These are phyloP conservation scores for Tipula unca DNA, from an alignment of 2,888 invertebrate genomes.

Conservation along the genomic window DNA sequence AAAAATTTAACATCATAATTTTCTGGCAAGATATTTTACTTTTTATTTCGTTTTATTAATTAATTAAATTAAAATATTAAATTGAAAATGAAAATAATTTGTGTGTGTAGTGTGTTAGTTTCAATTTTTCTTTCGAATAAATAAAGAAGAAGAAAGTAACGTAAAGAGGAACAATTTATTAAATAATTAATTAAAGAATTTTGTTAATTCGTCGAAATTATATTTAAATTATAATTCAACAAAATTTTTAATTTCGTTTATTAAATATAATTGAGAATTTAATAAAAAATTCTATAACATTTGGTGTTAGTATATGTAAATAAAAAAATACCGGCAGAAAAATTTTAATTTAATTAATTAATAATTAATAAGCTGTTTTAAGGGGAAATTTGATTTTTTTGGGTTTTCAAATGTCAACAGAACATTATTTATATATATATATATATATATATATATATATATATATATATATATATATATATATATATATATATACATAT, in stretches of 20 bases:
- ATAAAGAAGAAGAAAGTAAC: constrained; percentile 8
- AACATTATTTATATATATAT: neutral
- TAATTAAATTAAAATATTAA: neutral
- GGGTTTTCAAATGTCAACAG: neutral
- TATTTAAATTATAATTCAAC: neutral
- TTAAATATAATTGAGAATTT: neutral
- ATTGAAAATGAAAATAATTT: neutral
- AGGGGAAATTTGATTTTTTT: neutral
- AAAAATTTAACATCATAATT: neutral
- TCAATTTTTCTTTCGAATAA: constrained; percentile 8
- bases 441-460: neutral
- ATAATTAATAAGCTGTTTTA: neutral
- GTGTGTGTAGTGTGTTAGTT: neutral
- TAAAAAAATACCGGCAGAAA: neutral
- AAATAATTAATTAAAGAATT: neutral
- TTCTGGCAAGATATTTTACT: neutral
- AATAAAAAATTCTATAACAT: neutral
- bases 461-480: neutral
- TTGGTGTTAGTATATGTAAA: neutral
- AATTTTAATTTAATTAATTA: neutral
- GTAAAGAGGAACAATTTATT: neutral
- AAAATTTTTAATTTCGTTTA: neutral
- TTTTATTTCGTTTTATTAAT: neutral
- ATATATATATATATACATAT: neutral
- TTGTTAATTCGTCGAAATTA: neutral